Evolutionary conservation across 2,888 invertebrate species (phyloP), one percentile per base, ranked within the genome.

Genomic region (Suillia variegata): DNA sequence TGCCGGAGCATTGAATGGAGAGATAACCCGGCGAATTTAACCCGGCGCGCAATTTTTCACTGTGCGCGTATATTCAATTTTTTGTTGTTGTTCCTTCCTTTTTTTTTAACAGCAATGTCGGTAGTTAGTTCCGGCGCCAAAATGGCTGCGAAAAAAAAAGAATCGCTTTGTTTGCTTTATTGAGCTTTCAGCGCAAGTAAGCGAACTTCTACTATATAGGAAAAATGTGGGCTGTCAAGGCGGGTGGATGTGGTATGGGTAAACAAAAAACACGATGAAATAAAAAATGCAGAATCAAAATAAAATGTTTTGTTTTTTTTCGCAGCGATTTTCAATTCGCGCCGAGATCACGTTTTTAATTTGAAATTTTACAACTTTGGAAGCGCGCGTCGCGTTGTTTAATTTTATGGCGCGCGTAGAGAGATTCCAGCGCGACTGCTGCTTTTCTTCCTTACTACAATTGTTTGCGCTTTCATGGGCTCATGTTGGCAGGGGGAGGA

Each of bases 271-370:
- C n/a, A 12, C 31, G n/a, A n/a, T n/a, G n/a, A n/a, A n/a, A n/a
- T n/a, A n/a, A 38, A 73, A 74, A 73, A 62, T 72, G 72, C 74
- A 74, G 72, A 74, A 73, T 74, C 73, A 73, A 74, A 74, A n/a
- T n/a, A n/a, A 72, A 71, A 72, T n/a, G n/a, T n/a, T 67, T 68
- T 76, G 72, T 70, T 76, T n/a, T n/a, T n/a, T n/a, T n/a, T n/a
- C n/a, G n/a, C n/a, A n/a, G n/a, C n/a, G n/a, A n/a, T n/a, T 75
- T 77, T 71, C 77, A 75, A 76, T 78, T 78, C 77, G 71, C 77
- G 74, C 74, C 66, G 70, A 76, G 78, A 78, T 78, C 78, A 78
- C 78, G 78, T 78, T 78, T 78, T 78, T 79, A 78, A 78, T 78
- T 78, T 78, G 75, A 77, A 79, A 76, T 78, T 78, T 78, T 76